Conservation (phyloP, 2,888 invertebrate species). For the Chironomus tentans region DNA sequence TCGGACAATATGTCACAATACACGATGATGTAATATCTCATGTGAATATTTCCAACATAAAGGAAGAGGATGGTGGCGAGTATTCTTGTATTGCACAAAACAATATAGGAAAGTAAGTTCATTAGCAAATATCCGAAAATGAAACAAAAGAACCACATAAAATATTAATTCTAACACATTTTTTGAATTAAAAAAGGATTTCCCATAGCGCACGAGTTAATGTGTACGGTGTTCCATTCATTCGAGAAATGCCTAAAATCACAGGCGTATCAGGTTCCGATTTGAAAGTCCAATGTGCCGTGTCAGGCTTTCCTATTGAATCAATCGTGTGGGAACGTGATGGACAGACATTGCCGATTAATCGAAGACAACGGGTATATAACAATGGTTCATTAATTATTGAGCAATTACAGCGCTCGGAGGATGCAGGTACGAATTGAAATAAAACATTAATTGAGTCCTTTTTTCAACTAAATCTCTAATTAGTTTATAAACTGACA, state of each 20-base stretch:
- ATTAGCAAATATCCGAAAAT: not conserved
- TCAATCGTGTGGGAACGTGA: constrained; percentile 86
- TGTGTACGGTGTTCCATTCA: constrained; percentile 78
- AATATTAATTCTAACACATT: not conserved
- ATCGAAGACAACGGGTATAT: constrained; percentile 77
- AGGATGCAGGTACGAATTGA: constrained; percentile 54
- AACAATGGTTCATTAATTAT: constrained; percentile 79
- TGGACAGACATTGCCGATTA: constrained; percentile 75
- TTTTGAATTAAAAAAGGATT: constrained; percentile 39
- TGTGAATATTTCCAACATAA: constrained; percentile 78
- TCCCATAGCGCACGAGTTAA: constrained; percentile 78
- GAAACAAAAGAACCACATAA: not conserved
- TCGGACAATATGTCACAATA: constrained; percentile 83
- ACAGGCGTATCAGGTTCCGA: constrained; percentile 78
- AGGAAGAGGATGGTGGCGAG: constrained; percentile 84
- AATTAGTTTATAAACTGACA: not conserved
- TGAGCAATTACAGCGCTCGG: constrained; percentile 72
- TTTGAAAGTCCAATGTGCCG: constrained; percentile 79
- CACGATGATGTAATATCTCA: constrained; percentile 90
- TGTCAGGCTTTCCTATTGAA: constrained; percentile 81
- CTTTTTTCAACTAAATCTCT: not conserved
- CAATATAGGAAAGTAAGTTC: constrained; percentile 57
- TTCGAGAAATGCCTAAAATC: constrained; percentile 79
- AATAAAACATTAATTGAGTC: too few relatives aligned
- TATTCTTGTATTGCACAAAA: constrained; percentile 80